Base-by-base conservation (phyloP, 2,113 vertebrate genomes). In the Myrmophylax atrothorax region DNA sequence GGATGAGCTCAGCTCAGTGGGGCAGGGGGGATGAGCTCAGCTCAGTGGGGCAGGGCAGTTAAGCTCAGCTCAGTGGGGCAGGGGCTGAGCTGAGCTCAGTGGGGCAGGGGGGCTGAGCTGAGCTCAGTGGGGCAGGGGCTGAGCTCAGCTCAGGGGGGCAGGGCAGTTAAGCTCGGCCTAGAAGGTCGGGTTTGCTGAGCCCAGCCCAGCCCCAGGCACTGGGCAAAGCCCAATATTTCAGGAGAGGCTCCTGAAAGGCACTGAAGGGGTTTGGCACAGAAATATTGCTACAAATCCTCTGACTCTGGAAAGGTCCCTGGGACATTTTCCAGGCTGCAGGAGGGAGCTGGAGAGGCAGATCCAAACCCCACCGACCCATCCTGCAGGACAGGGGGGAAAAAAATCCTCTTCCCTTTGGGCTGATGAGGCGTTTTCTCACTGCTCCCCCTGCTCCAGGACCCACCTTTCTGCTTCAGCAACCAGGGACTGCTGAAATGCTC, bases 231-330 rank as follows among this genome's bases (percentile, higher is more conserved):
- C 2, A 13, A 40, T 47, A 35, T 66, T 87, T 26, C 18, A 52
- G 35, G 46, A 20, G 81, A 53, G 60, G 23, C 72, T 42, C 69
- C 87, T n/a, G 58, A 42, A 74, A 84, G 87, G 56, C 47, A 60
- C 78, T 80, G 87, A 50, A 84, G 8, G 79, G 81, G 58, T 56
- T 84, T 14, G 5, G 33, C 29, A 26, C 40, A 63, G 60, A 88
- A 91, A 93, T 53, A 80, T 58, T 63, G 8, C 94, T 58, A 67
- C 84, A 84, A 81, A 81, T 91, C 87, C n/a, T 26, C 35, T 46
- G 77, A 37, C 15, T 50, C 70, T 87, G 66, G 26, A 23, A 67
- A 66, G 1, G 6, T 22, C 63, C n/a, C 56, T 75, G 78, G 40
- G 15, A 33, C 33, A 12, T 84, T 90, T 75, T 66, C 49, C 66